A percentile compares a stretch with the other conserved stretches of the same genome.
Evolutionary conservation across 2,113 vertebrate species (phyloP).

Genomic region (Chelonoidis abingdonii): DNA sequence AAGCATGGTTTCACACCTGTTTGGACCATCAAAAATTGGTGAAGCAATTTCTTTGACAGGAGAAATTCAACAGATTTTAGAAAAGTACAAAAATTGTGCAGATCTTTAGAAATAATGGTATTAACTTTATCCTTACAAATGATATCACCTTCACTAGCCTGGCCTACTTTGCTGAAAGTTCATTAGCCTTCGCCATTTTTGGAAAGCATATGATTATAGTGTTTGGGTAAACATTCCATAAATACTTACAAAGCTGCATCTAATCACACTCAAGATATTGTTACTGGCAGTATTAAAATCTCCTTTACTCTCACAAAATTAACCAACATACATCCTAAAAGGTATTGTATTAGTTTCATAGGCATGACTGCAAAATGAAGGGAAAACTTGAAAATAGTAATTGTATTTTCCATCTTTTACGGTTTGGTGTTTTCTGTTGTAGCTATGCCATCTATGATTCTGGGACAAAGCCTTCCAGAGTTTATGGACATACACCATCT

Average conservation of each 20-base stretch:
- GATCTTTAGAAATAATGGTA: background rate
- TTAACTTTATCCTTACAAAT: background rate
- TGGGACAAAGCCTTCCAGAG: background rate
- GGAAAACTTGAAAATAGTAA: background rate
- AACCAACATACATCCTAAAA: background rate
- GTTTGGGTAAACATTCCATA: background rate
- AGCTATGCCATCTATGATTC: background rate
- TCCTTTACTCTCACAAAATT: fast-evolving
- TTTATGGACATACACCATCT: background rate
- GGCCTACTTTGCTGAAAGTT: background rate
- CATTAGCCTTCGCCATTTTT: background rate
- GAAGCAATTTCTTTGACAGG: background rate
- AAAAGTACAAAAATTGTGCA: background rate
- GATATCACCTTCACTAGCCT: background rate
- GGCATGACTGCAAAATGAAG: background rate
- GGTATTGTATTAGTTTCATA: background rate
- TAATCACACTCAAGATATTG: background rate
- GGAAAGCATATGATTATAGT: background rate
- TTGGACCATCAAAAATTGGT: background rate
- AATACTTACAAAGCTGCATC: background rate
- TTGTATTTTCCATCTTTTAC: background rate
- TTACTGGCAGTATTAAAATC: background rate
- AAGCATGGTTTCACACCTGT: background rate
- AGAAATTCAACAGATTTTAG: background rate
- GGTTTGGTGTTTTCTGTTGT: too few species aligned